Evolutionary conservation across 2,797 vertebrate species (phyloP), one percentile per base, ranked within the genome.

Genomic region (Anguilla obscura): DNA sequence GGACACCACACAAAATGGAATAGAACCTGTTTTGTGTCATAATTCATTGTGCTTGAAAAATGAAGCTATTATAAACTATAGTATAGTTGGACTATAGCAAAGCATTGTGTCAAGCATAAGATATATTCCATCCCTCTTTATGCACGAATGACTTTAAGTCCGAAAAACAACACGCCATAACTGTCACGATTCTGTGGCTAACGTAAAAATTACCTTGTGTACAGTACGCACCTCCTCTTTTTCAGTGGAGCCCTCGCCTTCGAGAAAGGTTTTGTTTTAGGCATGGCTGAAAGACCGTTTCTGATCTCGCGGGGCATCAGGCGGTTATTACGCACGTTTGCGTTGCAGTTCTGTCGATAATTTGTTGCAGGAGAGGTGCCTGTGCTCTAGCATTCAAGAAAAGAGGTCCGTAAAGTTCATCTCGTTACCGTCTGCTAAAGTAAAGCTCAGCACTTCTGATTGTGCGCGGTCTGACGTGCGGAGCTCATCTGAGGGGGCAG

Each of bases 361-460:
- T 48, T 63, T 52, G 60, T 84, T 50, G 40, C 60, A 56, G 48
- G 82, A 48, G 33, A 16, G 71, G 40, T 85, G 84, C 27, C 33
- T 79, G 14, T 63, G 84, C 58, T 84, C 27, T 63, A 24, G 84
- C 84, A 9, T 66, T 60, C 83, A 85, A 79, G 63, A 84, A 52
- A 48, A 88, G 82, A 63, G 84, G 45, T 85, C 66, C 83, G 87
- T 50, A 60, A 88, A 88, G 87, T 85, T 88, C 50, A 56, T 88
- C 66, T 85, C 54, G 33, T 36, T 60, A 6, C 84, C 54, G 84
- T 63, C 87, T 58, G 14, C 50, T 30, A 24, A 88, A 85, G 87
- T 74, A 14, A 74, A 76, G 66, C 87, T 54, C 87, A 79, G 36
- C 86, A 84, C 56, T 87, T 87, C 36, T 52, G 50, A 48, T 50